phyloP scores from a whole-genome alignment of 2,797 vertebrate genomes.

The Lycodopsis pacificus region DNA sequence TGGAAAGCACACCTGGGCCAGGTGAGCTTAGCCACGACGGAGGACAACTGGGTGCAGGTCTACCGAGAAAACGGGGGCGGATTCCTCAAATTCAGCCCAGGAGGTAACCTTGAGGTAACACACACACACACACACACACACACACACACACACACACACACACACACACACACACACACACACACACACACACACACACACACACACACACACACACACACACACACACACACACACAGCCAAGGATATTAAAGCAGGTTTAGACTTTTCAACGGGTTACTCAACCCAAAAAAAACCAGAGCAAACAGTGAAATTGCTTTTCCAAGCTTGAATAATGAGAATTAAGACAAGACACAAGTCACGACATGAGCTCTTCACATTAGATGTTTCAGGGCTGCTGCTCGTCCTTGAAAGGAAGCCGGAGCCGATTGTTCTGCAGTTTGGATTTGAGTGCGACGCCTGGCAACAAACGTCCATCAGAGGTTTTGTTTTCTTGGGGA shows the following conservation, averaged over 20 bases:
- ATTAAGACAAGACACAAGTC: constrained; percentile 56
- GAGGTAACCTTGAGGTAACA: constrained; percentile 41
- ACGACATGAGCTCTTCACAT: constrained; percentile 51
- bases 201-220: constrained; percentile 11
- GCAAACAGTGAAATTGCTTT: constrained; percentile 61
- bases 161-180: constrained; percentile 14
- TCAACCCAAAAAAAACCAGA: constrained; percentile 46
- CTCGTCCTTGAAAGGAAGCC: constrained; percentile 41
- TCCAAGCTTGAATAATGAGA: constrained; percentile 49
- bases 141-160: constrained; percentile 18
- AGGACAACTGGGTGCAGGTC: constrained; percentile 36
- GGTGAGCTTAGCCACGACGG: constrained; percentile 47
- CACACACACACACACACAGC: constrained; percentile 16
- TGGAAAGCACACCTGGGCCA: constrained; percentile 67
- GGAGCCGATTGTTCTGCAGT: constrained; percentile 31
- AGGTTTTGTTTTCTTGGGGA: constrained; percentile 67
- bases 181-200: constrained; percentile 5
- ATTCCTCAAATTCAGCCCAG: constrained; percentile 68
- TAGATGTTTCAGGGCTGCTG: constrained; percentile 5
- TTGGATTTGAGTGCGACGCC: constrained; percentile 45
- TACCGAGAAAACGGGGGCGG: constrained; percentile 24
- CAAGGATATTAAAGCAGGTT: constrained; percentile 45
- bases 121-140: constrained; percentile 3
- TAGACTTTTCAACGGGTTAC: constrained; percentile 52
- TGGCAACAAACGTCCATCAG: constrained; percentile 50